Evolutionary conservation across 2,797 vertebrate species (phyloP), one percentile per base, ranked within the genome.

Genomic region (Melanogrammus aeglefinus): DNA sequence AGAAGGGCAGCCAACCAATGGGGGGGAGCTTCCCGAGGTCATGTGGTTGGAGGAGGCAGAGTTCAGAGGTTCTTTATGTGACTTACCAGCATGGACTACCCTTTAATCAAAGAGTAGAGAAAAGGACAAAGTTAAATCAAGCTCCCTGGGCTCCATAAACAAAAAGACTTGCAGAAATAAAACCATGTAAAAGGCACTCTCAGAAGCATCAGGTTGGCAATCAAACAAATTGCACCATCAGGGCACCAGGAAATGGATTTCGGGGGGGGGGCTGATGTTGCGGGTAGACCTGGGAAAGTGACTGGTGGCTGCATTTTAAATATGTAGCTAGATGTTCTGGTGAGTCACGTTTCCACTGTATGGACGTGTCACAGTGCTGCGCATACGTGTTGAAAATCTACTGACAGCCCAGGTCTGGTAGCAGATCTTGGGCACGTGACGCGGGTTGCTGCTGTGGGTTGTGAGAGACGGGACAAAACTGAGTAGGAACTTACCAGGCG

Each of bases 31-130:
- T 98, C 97, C 97, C 96, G 96, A 96, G 96, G 96, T 97, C 97
- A 98, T 97, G 97, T 97, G 96, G 97, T 97, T 97, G 97, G 96
- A 95, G 94, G 96, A 98, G 92, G 97, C 96, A 98, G 97, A 99
- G 96, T 96, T 97, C 96, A 98, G 97, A 98, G 97, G 95, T 96
- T 98, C 97, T 95, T 94, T 99, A 97, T 98, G 97, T 95, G 94
- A 99, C 98, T 99, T 99, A 99, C 97, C 97, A 98, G 97, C 97
- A 98, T 94, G 96, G 97, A 97, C 97, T 99, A 99, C 97, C 98
- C 97, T 99, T 99, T 97, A 99, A 99, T 99, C 95, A 99, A 99
- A 99, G 97, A 99, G 97, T 99, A 99, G 97, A 99, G 97, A 99
- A 99, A 98, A 99, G 97, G 97, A 98, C 96, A 98, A 97, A 98